These are phyloP conservation scores for Gymnocephalus cernua DNA, from an alignment of 2,113 vertebrate genomes.

Conservation along the genomic window DNA sequence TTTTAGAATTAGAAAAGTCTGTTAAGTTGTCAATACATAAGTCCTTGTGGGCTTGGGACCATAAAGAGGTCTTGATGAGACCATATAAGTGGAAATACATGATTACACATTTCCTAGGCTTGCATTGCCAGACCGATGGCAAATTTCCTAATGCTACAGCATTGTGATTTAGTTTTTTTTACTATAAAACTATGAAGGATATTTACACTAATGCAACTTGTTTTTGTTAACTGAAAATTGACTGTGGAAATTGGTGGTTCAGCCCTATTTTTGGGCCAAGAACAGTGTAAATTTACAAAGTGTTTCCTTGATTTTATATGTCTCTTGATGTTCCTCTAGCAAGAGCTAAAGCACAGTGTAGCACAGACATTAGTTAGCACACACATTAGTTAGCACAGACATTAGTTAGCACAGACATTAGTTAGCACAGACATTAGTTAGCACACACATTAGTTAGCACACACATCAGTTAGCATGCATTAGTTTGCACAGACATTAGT, in stretches of 20 bases:
- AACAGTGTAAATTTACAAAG: background rate
- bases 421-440: too few species aligned
- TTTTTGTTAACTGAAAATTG: background rate
- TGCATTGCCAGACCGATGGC: too few species aligned
- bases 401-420: too few species aligned
- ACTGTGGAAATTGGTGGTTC: background rate
- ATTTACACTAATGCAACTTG: background rate
- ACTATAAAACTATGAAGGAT: slow-evolving; percentile 13
- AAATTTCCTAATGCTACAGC: slow-evolving; percentile 6
- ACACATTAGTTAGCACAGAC: too few species aligned
- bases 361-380: background rate
- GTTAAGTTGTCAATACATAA: background rate
- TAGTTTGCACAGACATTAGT: too few species aligned
- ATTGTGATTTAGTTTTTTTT: background rate
- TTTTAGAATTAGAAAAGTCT: background rate
- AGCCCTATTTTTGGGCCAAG: background rate
- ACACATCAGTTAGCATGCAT: too few species aligned
- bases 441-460: too few species aligned
- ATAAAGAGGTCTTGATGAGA: background rate
- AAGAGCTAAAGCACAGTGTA: slow-evolving; percentile 28
- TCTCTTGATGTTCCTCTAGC: background rate
- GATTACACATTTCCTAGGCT: background rate
- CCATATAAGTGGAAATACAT: background rate
- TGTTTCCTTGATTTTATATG: background rate
- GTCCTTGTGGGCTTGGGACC: background rate